Base-by-base conservation (phyloP, 2,888 invertebrate species). In the Polyommatus icarus region DNA sequence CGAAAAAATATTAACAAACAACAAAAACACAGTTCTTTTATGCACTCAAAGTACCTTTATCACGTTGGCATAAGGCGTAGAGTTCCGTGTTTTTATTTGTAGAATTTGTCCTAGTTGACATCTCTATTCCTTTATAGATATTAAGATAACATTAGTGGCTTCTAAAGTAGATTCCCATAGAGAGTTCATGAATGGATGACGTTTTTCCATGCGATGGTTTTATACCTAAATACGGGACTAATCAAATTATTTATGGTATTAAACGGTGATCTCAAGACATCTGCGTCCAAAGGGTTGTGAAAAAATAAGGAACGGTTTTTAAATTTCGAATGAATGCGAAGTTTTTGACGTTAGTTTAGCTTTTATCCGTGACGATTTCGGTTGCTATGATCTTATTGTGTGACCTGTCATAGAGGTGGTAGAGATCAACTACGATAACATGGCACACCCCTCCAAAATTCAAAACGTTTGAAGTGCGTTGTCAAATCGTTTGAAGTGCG, bases 161-260 rank as follows among this genome's bases (percentile, higher is more conserved):
- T 92, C 87, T 92, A 92, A 92, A 93, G 92, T 89, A 88, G 87
- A 83, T 81, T 82, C 83, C 81, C 82, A 83, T 82, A 87, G 85
- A 82, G 81, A 77, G 84, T 76, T 82, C 79, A 80, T 91, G 87
- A 90, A 92, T 90, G 87, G 86, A 75, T 92, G 93, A 93, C 92
- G 88, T 93, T 92, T 92, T 92, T 91, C 90, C 91, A 86, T 86
- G 84, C 86, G 92, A 94, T 91, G 90, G 87, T 89, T 91, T 88
- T 88, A 87, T 90, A 94, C n/a, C n/a, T 93, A 93, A 92, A 94
- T 93, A 92, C 89, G 91, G 84, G 88, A 91, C 93, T 94, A 93
- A 94, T 94, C 93, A 91, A 93, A 93, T 94, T 93, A 93, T 93
- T 93, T 93, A 94, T 92, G 94, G 93, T 85, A 91, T 92, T 89